These are phyloP conservation scores for Caranx melampygus DNA, from an alignment of 2,113 vertebrate species.

Conservation along the genomic window DNA sequence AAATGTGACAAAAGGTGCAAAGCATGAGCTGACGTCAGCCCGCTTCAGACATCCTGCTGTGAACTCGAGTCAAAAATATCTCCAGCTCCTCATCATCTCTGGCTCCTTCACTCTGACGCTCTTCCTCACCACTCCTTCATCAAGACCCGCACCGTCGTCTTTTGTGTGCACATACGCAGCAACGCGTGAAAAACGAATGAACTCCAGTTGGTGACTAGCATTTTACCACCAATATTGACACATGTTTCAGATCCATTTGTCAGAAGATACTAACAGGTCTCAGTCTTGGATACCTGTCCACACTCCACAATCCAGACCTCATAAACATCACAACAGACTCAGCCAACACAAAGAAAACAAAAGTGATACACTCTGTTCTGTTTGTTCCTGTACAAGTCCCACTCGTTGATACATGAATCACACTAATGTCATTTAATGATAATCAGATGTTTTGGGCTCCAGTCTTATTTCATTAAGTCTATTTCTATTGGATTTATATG, in stretches of 20 bases:
- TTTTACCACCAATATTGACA: too few species aligned
- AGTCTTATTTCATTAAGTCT: too few species aligned
- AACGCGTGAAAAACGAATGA: background rate
- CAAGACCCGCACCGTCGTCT: constrained; percentile 20
- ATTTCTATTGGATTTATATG: too few species aligned
- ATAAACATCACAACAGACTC: background rate
- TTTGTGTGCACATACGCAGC: background rate
- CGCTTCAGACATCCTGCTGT: constrained; percentile 44
- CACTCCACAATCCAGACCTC: background rate
- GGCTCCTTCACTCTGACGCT: constrained; percentile 1
- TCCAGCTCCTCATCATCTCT: constrained; percentile 22
- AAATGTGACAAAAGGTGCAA: constrained; percentile 47
- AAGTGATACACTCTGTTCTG: too few species aligned
- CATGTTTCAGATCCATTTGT: too few species aligned
- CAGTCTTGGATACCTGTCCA: too few species aligned
- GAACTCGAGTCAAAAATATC: constrained; percentile 63
- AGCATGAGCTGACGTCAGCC: constrained; percentile 38
- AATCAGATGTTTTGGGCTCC: too few species aligned
- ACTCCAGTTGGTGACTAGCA: background rate
- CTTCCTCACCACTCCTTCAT: constrained; percentile 22
- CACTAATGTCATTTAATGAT: too few species aligned
- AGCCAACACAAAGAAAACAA: background rate
- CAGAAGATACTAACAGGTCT: too few species aligned
- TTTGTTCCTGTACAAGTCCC: too few species aligned
- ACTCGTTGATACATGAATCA: too few species aligned